Conservation (phyloP, 2,888 invertebrate genomes). For the Sturmia bella region DNA sequence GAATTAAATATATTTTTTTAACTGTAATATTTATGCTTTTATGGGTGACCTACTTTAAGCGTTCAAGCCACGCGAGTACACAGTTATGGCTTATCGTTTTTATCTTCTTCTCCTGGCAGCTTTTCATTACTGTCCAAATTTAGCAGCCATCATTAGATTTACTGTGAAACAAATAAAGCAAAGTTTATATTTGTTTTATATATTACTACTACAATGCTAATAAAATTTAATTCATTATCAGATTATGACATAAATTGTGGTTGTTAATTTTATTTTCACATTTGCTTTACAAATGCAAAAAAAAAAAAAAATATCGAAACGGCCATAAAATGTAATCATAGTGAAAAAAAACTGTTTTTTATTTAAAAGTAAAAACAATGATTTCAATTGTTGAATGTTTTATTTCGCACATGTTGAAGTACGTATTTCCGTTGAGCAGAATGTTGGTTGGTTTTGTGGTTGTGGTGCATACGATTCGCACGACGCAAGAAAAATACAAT, state of each 20-base stretch:
- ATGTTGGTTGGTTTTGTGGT: slow-evolving; percentile 41
- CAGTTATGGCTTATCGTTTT: too few relatives aligned
- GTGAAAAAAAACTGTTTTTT: neutral
- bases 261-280: slow-evolving; percentile 5
- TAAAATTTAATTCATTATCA: slow-evolving; percentile 50
- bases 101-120: too few relatives aligned
- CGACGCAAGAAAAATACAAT: neutral
- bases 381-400: slow-evolving; percentile 33
- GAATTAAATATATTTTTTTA: too few relatives aligned
- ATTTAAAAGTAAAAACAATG: neutral
- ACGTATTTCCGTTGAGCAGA: slow-evolving; percentile 3
- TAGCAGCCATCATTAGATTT: too few relatives aligned
- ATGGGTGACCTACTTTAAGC: too few relatives aligned
- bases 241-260: slow-evolving; percentile 40
- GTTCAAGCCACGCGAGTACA: too few relatives aligned
- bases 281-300: slow-evolving; percentile 9
- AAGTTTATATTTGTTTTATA: neutral
- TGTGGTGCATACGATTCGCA: neutral
- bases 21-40: too few relatives aligned
- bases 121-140: too few relatives aligned
- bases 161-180: neutral
- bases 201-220: slow-evolving; percentile 9
- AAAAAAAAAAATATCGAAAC: slow-evolving; percentile 3
- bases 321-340: neutral
- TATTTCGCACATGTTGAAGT: neutral